Conservation (phyloP, 2,113 vertebrate species). For the Phylloscopus whistleri region DNA sequence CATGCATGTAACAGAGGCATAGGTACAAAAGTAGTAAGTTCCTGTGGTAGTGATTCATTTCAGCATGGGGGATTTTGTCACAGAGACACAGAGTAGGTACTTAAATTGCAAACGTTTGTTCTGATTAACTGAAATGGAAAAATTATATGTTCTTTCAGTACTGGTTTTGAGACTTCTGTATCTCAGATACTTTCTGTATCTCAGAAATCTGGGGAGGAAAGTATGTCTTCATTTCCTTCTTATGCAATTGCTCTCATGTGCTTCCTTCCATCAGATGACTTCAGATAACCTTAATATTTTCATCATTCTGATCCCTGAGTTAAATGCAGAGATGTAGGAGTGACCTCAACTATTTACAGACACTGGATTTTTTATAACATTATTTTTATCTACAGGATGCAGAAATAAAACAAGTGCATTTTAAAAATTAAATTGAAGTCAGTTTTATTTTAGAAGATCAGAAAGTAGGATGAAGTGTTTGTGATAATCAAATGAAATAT, state of each 20-base stretch:
- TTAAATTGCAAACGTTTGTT: background rate
- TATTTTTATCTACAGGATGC: background rate
- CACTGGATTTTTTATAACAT: background rate
- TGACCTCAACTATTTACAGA: background rate
- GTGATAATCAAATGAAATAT: background rate
- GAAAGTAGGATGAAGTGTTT: background rate
- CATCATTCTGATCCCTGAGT: background rate
- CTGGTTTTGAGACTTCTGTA: background rate
- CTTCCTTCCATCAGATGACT: background rate
- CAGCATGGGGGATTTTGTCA: background rate
- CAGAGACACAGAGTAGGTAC: background rate
- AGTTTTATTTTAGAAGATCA: slow-evolving; percentile 20
- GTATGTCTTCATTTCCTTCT: background rate
- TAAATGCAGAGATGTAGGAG: background rate
- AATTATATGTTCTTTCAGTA: background rate
- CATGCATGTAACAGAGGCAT: background rate
- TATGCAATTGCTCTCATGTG: background rate
- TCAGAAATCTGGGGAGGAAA: background rate
- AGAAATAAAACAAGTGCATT: background rate
- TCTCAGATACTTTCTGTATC: background rate
- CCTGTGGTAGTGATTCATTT: background rate
- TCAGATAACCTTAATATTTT: background rate
- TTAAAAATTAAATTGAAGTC: background rate
- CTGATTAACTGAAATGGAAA: background rate
- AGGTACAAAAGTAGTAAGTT: background rate